phyloP scores from a whole-genome alignment of 2,113 vertebrate species.

The Gallinago media region DNA sequence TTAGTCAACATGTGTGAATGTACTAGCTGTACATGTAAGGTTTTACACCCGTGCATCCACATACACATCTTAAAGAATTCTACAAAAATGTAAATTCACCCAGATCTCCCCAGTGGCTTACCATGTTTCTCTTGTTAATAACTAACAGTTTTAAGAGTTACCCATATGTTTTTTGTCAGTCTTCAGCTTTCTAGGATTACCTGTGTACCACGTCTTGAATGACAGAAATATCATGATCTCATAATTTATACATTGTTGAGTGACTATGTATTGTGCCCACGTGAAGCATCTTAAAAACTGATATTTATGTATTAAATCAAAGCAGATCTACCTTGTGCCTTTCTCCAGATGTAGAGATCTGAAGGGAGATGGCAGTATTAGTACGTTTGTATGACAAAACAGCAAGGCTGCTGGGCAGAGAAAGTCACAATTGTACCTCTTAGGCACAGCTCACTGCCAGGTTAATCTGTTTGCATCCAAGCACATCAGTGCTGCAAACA shows the following conservation, averaged over 20 bases:
- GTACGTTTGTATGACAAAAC: not conserved
- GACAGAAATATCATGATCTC: slow-evolving; percentile 60
- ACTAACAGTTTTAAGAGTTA: slow-evolving; percentile 38
- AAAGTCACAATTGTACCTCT: not conserved
- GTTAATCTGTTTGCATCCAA: not conserved
- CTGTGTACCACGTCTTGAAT: slow-evolving; percentile 18
- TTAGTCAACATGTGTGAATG: not conserved
- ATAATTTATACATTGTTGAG: slow-evolving; percentile 54
- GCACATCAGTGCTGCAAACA: not conserved
- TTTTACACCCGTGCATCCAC: not conserved
- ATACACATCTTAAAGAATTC: not conserved
- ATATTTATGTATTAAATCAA: slow-evolving; percentile 43
- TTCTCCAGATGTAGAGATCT: slow-evolving; percentile 2
- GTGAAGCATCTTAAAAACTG: slow-evolving; percentile 45
- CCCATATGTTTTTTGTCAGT: slow-evolving; percentile 60
- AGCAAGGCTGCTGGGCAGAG: not conserved
- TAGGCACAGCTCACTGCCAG: not conserved
- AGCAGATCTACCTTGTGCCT: not conserved
- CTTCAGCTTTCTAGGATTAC: slow-evolving; percentile 67
- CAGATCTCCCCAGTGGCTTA: slow-evolving; percentile 34
- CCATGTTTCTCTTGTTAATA: slow-evolving; percentile 55
- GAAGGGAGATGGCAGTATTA: slow-evolving; percentile 23
- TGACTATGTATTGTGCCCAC: slow-evolving; percentile 23
- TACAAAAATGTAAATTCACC: slow-evolving; percentile 33
- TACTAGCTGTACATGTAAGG: not conserved